Percentiles rank a stretch among this genome's conserved stretches.
phyloP scores from a whole-genome alignment of 2,797 vertebrate genomes.

The Xenops minutus region DNA sequence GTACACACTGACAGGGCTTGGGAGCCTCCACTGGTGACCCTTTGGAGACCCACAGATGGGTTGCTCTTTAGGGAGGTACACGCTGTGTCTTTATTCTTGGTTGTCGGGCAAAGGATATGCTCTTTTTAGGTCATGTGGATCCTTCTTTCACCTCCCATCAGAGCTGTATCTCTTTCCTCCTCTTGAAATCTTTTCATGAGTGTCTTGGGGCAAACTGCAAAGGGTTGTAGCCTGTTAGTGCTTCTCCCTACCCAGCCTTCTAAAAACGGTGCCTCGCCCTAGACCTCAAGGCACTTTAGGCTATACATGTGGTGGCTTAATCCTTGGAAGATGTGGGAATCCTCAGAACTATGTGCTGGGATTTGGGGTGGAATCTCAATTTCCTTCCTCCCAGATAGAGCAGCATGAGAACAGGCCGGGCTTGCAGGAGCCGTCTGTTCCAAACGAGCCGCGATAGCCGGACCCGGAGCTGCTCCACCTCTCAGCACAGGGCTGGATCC shows the following conservation, averaged over 20 bases:
- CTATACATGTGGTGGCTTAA: constrained; percentile 24
- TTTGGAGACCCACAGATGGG: background rate
- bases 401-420: constrained; percentile 16
- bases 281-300: background rate
- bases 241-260: background rate
- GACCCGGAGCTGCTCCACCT: background rate
- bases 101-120: fast-evolving
- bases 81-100: background rate
- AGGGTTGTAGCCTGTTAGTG: background rate
- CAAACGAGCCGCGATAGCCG: background rate
- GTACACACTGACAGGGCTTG: fast-evolving
- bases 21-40: background rate
- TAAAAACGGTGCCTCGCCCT: background rate
- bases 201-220: background rate
- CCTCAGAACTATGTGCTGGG: constrained; percentile 30
- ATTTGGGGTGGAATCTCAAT: constrained; percentile 65
- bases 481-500: background rate
- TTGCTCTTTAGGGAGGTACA: background rate
- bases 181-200: background rate
- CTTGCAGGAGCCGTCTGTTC: constrained; percentile 8
- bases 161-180: background rate
- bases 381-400: constrained; percentile 49
- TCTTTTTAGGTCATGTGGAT: background rate
- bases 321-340: constrained; percentile 59
- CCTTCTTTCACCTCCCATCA: background rate